phyloP scores from a whole-genome alignment of 2,888 invertebrate species.

The Diadegma fenestrale region DNA sequence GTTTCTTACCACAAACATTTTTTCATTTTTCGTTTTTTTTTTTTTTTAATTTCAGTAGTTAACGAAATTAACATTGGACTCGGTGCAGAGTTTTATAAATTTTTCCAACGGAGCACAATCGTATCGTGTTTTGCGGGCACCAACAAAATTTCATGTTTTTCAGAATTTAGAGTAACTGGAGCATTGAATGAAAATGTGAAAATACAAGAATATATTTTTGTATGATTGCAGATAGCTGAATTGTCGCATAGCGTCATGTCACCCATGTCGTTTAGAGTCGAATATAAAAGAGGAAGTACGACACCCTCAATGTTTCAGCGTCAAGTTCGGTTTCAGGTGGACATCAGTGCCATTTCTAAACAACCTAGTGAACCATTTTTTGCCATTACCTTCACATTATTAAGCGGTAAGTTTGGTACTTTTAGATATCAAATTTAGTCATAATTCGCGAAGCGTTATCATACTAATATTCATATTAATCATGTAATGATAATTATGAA shows the following conservation, averaged over 20 bases:
- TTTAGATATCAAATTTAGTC: neutral
- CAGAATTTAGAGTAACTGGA: too few relatives aligned
- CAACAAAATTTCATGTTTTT: neutral
- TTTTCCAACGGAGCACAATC: neutral
- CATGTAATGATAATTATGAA: too few relatives aligned
- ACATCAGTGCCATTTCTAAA: constrained; percentile 93
- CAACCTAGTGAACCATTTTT: constrained; percentile 92
- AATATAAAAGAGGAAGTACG: constrained; percentile 97
- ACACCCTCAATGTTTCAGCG: constrained; percentile 98
- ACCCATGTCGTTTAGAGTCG: constrained; percentile 98
- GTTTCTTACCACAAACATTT: neutral
- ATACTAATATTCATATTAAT: too few relatives aligned
- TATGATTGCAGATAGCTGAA: constrained; percentile 93
- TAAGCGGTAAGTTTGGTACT: constrained; percentile 90
- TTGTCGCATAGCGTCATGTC: constrained; percentile 98
- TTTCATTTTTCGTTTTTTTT: neutral
- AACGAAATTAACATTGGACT: too few relatives aligned
- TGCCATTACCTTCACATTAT: constrained; percentile 96
- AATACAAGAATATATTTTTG: constrained; percentile 44
- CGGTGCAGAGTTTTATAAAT: neutral
- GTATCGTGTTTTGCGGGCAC: neutral
- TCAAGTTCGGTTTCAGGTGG: constrained; percentile 97
- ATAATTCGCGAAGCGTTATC: neutral
- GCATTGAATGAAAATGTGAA: neutral
- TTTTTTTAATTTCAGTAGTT: too few relatives aligned